These are phyloP conservation scores for Gambelia wislizenii DNA, from an alignment of 2,797 vertebrate genomes.

Conservation along the genomic window DNA sequence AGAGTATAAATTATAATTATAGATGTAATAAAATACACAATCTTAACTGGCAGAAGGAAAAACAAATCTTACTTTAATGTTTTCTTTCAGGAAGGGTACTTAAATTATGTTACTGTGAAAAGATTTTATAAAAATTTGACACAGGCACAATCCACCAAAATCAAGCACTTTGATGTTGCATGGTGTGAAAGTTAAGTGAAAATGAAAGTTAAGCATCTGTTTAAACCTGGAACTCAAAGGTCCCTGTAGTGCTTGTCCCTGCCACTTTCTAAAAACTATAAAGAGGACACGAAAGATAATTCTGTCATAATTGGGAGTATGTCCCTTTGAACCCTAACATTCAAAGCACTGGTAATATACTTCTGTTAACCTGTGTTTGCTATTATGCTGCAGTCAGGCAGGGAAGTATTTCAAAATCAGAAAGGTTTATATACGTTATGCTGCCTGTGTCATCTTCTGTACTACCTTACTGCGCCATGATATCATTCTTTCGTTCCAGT, in stretches of 20 bases:
- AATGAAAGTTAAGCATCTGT: not conserved
- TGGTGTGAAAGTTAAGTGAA: not conserved
- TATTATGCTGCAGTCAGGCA: not conserved
- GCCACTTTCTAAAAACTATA: not conserved
- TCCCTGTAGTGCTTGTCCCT: not conserved
- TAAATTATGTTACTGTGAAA: slow-evolving; percentile 9
- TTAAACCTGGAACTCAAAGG: not conserved
- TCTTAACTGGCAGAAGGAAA: not conserved
- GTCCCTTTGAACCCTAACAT: not conserved
- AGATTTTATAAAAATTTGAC: not conserved
- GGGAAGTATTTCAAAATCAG: not conserved
- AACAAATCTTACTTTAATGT: not conserved
- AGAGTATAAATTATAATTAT: slow-evolving; percentile 14
- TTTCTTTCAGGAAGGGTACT: slow-evolving; percentile 9
- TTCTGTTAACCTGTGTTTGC: not conserved
- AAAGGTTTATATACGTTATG: slow-evolving; percentile 5
- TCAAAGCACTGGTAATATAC: not conserved
- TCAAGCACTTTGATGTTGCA: not conserved
- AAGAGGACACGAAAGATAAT: not conserved
- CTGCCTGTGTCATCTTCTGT: no score
- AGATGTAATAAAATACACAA: slow-evolving; percentile 7
- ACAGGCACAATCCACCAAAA: not conserved
- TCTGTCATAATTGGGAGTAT: not conserved
- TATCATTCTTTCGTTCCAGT: no score
- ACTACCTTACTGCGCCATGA: no score